Evolutionary conservation across 53 echinoderm and acorn worm genomes (phyloP).

Genomic region (Stichopus horrens): DNA sequence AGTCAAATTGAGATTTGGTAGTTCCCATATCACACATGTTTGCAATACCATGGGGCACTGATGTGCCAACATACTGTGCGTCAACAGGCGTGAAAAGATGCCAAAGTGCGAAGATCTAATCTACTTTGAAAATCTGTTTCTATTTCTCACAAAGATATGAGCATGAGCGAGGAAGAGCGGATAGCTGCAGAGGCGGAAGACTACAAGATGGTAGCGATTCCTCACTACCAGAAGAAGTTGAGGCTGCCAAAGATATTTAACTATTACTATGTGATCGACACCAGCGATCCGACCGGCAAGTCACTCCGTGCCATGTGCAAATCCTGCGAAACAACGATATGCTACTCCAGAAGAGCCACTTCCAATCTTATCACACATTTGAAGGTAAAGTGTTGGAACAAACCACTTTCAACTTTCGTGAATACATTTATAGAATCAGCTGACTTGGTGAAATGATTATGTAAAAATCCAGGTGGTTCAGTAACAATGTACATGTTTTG

Average conservation of each 20-base stretch:
- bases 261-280: conserved; percentile 40
- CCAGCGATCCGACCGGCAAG: conserved; percentile 29
- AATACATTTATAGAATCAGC: not conserved
- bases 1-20: too few species aligned
- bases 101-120: too few species aligned
- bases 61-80: too few species aligned
- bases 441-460: not conserved
- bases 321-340: conserved; percentile 42
- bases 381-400: conserved; percentile 27
- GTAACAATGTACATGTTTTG: too few species aligned
- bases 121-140: too few species aligned
- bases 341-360: conserved; percentile 45
- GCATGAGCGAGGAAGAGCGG: not conserved
- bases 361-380: conserved; percentile 55
- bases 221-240: conserved; percentile 44
- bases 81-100: too few species aligned
- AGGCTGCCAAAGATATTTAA: conserved; percentile 44
- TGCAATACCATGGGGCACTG: too few species aligned
- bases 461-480: too few species aligned
- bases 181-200: not conserved
- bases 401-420: not conserved
- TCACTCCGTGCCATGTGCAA: conserved; percentile 52
- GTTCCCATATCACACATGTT: too few species aligned
- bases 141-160: not conserved
- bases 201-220: conserved; percentile 10